Evolutionary conservation across 2,797 vertebrate species (phyloP).

Genomic region (Ctenopoma multispine): DNA sequence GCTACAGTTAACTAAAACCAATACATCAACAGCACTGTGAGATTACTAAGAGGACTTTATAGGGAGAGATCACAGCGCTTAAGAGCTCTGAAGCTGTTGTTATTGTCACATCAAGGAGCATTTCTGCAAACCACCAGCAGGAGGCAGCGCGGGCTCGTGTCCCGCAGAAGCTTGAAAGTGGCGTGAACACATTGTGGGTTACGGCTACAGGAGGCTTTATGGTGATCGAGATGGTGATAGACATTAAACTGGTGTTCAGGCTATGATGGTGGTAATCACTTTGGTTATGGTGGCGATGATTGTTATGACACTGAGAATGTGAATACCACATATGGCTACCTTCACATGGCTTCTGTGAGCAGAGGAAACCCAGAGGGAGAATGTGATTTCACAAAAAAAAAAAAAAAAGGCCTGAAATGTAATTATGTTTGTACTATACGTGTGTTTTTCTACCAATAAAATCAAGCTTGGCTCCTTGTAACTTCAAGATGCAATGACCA

Average conservation of each 20-base stretch:
- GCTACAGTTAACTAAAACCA: constrained; percentile 64
- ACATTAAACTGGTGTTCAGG: constrained; percentile 9
- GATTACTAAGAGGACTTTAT: constrained; percentile 49
- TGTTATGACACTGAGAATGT: not conserved
- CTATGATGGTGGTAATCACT: constrained; percentile 27
- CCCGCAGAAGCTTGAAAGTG: constrained; percentile 7
- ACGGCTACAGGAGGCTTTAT: constrained; percentile 34
- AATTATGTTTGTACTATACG: not conserved
- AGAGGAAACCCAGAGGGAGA: not conserved
- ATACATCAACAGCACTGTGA: constrained; percentile 45
- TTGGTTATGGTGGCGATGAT: constrained; percentile 18
- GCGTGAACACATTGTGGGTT: constrained; percentile 20
- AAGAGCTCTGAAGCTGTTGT: constrained; percentile 19
- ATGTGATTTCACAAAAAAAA: not conserved
- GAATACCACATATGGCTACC: not conserved
- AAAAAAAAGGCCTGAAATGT: not conserved
- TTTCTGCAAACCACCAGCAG: constrained; percentile 43
- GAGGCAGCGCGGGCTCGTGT: constrained; percentile 44
- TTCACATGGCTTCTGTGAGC: not conserved
- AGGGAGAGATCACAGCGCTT: constrained; percentile 41
- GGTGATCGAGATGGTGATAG: constrained; percentile 44
- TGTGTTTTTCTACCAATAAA: not conserved
- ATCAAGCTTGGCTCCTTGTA: not conserved
- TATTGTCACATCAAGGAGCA: constrained; percentile 10
- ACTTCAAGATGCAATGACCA: not conserved